phyloP scores from a whole-genome alignment of 1,140 invertebrate species.

The Meloidogyne floridensis region DNA sequence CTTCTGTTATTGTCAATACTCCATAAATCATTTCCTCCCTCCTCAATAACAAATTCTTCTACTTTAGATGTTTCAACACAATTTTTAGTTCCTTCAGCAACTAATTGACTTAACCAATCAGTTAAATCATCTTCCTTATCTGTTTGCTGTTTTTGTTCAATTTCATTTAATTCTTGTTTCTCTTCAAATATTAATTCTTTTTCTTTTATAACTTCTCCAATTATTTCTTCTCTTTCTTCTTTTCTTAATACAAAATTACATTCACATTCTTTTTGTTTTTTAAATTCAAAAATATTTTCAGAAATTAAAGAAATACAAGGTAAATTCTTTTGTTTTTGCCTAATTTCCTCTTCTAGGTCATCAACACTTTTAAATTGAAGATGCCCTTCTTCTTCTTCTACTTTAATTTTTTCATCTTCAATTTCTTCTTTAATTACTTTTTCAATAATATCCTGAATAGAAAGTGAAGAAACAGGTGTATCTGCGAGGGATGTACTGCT shows the following conservation, averaged over 20 bases:
- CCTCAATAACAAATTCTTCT: background rate
- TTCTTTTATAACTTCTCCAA: background rate
- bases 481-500: slow-evolving; percentile 1
- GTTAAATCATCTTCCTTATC: background rate
- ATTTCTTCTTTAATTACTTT: slow-evolving; percentile 11
- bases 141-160: too few species aligned
- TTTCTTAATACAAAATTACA: slow-evolving; percentile 5
- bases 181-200: background rate
- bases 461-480: background rate
- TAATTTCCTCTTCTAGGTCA: background rate
- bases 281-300: slow-evolving; percentile 8
- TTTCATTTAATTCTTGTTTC: background rate
- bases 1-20: too few species aligned
- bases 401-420: background rate
- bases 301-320: slow-evolving; percentile 5
- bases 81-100: background rate
- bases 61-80: background rate
- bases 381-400: background rate
- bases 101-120: slow-evolving; percentile 7
- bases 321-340: background rate
- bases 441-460: slow-evolving; percentile 2
- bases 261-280: slow-evolving; percentile 7
- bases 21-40: background rate
- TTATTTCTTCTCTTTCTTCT: background rate
- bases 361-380: background rate